phyloP scores from a whole-genome alignment of 1,140 invertebrate species.

The Nebria ingens region DNA sequence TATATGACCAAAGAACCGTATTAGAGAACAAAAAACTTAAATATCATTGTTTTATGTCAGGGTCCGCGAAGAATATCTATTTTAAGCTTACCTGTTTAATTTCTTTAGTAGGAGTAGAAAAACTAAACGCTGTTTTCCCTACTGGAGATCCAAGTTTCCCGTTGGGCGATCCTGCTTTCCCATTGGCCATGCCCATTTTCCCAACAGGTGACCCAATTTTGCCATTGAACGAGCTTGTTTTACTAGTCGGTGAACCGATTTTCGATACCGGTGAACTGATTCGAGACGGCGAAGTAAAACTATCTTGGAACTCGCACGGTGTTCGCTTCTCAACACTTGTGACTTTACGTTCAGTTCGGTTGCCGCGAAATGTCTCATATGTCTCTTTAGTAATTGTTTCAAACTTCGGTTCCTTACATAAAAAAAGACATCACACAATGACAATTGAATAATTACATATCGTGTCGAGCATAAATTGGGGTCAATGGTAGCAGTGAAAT shows the following conservation, averaged over 20 bases:
- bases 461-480: not conserved
- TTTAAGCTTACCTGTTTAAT: no score
- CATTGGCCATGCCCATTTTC: no score
- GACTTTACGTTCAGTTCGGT: constrained; percentile 44
- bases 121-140: not conserved
- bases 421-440: not conserved
- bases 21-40: no score
- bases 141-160: not conserved
- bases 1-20: no score
- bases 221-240: not conserved
- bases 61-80: no score
- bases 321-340: constrained; percentile 44
- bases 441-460: not conserved
- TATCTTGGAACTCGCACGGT: no score
- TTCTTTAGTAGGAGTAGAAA: no score
- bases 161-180: no score
- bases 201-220: not conserved
- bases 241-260: not conserved
- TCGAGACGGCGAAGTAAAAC: no score
- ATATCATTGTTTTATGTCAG: no score
- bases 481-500: not conserved
- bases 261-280: not conserved
- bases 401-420: constrained; percentile 28
- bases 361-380: constrained; percentile 46
- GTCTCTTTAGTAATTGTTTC: constrained; percentile 50